Conservation (phyloP, 2,888 invertebrate species). For the Glyphotaelius pellucidus region DNA sequence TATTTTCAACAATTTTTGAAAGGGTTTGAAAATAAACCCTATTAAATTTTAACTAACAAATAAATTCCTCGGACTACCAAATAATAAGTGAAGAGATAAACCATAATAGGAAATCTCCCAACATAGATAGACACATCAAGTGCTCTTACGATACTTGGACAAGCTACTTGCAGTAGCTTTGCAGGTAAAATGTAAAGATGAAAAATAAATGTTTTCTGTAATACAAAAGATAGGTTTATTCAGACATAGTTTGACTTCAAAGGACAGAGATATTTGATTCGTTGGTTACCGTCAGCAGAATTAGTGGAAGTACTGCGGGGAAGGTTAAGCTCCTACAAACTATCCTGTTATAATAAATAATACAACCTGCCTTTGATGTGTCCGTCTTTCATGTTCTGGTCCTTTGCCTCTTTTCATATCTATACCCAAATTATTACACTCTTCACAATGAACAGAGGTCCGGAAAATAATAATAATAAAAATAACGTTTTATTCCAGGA, state of each 20-base stretch:
- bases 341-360: background rate
- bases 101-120: background rate
- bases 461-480: background rate
- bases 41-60: background rate
- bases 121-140: background rate
- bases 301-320: background rate
- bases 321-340: background rate
- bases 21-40: too few relatives aligned
- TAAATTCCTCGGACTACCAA: background rate
- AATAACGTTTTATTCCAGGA: too few relatives aligned
- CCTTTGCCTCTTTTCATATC: background rate
- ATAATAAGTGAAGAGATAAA: background rate
- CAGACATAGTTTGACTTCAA: background rate
- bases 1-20: too few relatives aligned
- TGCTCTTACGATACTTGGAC: too few relatives aligned
- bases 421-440: background rate
- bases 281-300: background rate
- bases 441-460: background rate
- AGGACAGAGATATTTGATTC: background rate
- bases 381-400: background rate
- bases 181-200: too few relatives aligned
- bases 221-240: background rate
- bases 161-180: too few relatives aligned
- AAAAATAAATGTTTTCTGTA: too few relatives aligned
- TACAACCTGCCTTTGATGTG: background rate